phyloP scores from a whole-genome alignment of 2,888 invertebrate species.

The Toxonevra muliebris region DNA sequence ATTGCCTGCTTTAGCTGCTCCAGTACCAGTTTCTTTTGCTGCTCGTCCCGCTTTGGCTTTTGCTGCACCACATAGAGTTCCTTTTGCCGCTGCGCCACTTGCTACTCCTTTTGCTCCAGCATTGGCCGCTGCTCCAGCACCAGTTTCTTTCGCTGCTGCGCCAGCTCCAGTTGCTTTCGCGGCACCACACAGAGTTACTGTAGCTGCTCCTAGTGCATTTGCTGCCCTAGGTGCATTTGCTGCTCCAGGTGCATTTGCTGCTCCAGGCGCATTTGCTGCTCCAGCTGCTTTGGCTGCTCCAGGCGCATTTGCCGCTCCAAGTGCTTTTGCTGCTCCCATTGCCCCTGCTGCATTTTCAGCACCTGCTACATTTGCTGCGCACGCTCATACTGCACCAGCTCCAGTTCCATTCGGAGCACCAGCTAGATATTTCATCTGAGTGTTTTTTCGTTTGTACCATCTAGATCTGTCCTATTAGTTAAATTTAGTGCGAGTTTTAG shows the following conservation, averaged over 20 bases:
- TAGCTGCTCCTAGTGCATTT: slow-evolving; percentile 36
- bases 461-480: slow-evolving; percentile 33
- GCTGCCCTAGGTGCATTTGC: slow-evolving; percentile 21
- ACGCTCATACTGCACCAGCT: too few species aligned
- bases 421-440: slow-evolving; percentile 48
- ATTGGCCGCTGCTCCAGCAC: slow-evolving; percentile 37
- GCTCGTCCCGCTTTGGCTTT: slow-evolving; percentile 42
- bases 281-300: slow-evolving; percentile 35
- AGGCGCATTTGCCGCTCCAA: slow-evolving; percentile 16
- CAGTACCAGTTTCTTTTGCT: slow-evolving; percentile 41
- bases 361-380: slow-evolving; percentile 35
- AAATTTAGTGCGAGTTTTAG: slow-evolving; percentile 15
- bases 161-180: slow-evolving; percentile 39
- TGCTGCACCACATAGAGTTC: background rate
- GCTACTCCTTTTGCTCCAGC: slow-evolving; percentile 23
- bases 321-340: slow-evolving; percentile 12
- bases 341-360: slow-evolving; percentile 32
- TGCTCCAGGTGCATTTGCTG: slow-evolving; percentile 5
- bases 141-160: slow-evolving; percentile 36
- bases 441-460: background rate
- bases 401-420: slow-evolving; percentile 36
- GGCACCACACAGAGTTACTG: slow-evolving; percentile 26
- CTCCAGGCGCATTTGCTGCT: slow-evolving; percentile 30
- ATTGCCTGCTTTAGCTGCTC: slow-evolving; percentile 26
- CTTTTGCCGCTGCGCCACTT: slow-evolving; percentile 10